phyloP scores from a whole-genome alignment of 2,113 vertebrate genomes.

The Pelmatolapia mariae region DNA sequence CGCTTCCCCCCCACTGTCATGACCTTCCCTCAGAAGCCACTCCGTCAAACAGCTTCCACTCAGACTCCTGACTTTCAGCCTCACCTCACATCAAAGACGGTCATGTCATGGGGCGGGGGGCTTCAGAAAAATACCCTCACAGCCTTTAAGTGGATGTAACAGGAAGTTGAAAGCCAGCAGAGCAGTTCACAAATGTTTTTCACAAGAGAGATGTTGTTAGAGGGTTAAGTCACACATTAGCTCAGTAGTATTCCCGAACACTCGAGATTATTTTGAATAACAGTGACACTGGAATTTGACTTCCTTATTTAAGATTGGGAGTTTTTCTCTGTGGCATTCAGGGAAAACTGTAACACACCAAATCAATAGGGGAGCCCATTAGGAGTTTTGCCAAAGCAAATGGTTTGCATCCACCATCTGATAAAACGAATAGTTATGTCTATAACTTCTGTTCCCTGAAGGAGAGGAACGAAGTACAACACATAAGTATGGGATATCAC shows the following conservation, averaged over 20 bases:
- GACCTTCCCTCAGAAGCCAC: not conserved
- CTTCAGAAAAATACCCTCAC: conserved; percentile 10
- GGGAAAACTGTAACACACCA: not conserved
- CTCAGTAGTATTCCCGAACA: not conserved
- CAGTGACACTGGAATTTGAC: not conserved
- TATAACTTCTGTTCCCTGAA: too few species aligned
- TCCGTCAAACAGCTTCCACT: conserved; percentile 28
- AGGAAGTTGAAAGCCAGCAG: conserved; percentile 4
- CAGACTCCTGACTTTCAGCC: conserved; percentile 14
- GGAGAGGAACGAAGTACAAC: too few species aligned
- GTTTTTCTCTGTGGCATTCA: not conserved
- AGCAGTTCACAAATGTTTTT: not conserved
- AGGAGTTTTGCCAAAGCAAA: not conserved
- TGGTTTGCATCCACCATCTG: not conserved
- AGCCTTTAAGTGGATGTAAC: conserved; percentile 1
- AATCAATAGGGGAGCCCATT: not conserved
- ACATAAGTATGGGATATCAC: too few species aligned
- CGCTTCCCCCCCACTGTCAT: not conserved
- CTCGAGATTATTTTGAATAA: not conserved
- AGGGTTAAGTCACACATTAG: not conserved
- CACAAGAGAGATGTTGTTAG: not conserved
- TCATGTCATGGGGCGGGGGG: not conserved
- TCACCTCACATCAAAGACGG: conserved; percentile 40
- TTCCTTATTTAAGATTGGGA: not conserved
- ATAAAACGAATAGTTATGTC: too few species aligned